Evolutionary conservation across 2,113 vertebrate species (phyloP).

Genomic region (Corvus moneduloides): DNA sequence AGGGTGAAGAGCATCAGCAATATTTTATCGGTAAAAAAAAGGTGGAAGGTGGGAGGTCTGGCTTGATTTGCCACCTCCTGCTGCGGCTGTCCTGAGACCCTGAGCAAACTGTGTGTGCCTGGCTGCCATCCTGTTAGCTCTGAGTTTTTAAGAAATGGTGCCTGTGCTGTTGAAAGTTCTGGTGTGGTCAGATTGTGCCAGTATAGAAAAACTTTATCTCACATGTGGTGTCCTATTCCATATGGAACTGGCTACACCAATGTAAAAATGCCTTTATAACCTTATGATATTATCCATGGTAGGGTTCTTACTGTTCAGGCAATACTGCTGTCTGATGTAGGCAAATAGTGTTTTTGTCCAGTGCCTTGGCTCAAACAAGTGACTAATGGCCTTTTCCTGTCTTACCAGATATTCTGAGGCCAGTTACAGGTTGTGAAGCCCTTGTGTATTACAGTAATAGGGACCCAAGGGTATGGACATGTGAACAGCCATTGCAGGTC

Average conservation of each 20-base stretch:
- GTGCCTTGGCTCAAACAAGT: not conserved
- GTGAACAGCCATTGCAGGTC: not conserved
- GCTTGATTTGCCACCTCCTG: not conserved
- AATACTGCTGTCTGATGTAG: not conserved
- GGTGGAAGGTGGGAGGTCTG: not conserved
- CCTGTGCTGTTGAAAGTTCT: not conserved
- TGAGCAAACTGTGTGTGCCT: not conserved
- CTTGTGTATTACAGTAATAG: not conserved
- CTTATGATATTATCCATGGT: accelerated
- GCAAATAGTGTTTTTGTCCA: not conserved
- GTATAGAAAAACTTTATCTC: not conserved
- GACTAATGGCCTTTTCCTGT: not conserved
- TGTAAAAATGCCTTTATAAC: not conserved
- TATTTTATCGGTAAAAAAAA: not conserved
- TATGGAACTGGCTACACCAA: not conserved
- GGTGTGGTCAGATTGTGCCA: not conserved
- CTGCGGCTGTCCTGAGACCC: not conserved
- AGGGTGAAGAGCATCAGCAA: not conserved
- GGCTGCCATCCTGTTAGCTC: not conserved
- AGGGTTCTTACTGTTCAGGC: not conserved
- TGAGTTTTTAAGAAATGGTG: not conserved
- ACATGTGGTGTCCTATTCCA: accelerated
- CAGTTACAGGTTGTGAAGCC: not conserved
- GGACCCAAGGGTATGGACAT: not conserved
- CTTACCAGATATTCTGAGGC: not conserved